A percentile compares a stretch with the other conserved stretches of the same genome.
Evolutionary conservation across 2,888 invertebrate species (phyloP).

Genomic region (Taphrorychus bicolor): DNA sequence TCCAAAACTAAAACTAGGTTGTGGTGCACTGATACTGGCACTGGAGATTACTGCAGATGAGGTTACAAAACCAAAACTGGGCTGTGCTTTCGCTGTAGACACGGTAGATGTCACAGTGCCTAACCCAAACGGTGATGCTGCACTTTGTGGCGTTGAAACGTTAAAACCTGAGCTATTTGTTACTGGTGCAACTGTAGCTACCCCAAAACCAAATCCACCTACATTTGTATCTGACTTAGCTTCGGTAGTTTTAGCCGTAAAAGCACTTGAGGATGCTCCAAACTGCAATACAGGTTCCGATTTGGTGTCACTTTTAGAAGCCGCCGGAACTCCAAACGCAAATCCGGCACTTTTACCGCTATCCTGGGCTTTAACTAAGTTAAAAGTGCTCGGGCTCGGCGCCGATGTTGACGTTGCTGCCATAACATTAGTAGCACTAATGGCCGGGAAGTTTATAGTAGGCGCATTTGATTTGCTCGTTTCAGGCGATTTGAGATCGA

Average conservation of each 20-base stretch:
- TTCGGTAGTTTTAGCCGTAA: slow-evolving; percentile 11
- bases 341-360: neutral
- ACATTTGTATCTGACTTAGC: neutral
- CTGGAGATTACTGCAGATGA: neutral
- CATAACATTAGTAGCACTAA: neutral
- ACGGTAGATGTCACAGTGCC: neutral
- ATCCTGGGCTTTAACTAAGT: neutral
- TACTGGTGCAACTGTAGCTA: neutral
- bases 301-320: neutral
- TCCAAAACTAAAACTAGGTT: slow-evolving; percentile 1
- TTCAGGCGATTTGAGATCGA: slow-evolving; percentile 46
- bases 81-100: neutral
- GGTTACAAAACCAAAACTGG: neutral
- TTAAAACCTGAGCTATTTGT: slow-evolving; percentile 4
- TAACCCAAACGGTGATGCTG: slow-evolving; percentile 13
- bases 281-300: neutral
- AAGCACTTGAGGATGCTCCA: neutral
- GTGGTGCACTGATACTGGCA: neutral
- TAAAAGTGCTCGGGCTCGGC: neutral
- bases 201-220: neutral
- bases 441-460: neutral
- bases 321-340: too few relatives aligned
- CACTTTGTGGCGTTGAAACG: slow-evolving; percentile 1
- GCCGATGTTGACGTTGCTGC: neutral
- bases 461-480: neutral